These are phyloP conservation scores for Rousettus madagascariensis DNA, from an alignment of 2,797 vertebrate species.

Conservation along the genomic window DNA sequence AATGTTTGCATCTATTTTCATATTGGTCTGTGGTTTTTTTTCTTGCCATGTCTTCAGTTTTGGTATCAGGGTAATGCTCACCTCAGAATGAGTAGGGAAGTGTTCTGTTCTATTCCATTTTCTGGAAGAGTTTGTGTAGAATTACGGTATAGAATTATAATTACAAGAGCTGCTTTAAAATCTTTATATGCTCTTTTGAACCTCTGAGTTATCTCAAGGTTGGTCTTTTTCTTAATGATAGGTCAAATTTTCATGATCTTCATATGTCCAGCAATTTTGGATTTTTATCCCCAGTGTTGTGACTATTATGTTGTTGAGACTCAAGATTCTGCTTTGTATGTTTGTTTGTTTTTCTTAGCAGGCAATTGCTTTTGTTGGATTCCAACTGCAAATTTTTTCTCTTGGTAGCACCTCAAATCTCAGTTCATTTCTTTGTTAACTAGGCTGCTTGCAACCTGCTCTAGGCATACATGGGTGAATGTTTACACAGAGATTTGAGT, in stretches of 20 bases:
- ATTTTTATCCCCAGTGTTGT: background rate
- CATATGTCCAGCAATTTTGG: background rate
- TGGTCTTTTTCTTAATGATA: background rate
- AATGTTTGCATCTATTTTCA: background rate
- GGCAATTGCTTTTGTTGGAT: background rate
- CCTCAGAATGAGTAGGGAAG: background rate
- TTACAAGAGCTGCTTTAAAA: background rate
- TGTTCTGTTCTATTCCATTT: background rate
- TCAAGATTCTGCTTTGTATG: background rate
- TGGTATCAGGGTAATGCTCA: background rate
- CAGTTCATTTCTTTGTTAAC: background rate
- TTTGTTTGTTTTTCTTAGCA: background rate
- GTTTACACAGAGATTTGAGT: background rate
- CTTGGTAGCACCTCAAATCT: background rate
- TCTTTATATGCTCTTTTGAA: background rate
- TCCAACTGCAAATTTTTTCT: background rate
- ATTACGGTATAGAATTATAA: background rate
- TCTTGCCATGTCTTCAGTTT: background rate
- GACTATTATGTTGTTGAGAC: background rate
- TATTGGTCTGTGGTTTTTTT: background rate
- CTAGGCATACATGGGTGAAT: background rate
- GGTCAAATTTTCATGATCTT: background rate
- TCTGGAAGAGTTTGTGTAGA: background rate
- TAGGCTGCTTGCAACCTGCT: background rate
- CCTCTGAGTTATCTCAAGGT: background rate